Base-by-base conservation (phyloP, 92 coral and sea anemone species). In the Hydrozoanthus gracilis region DNA sequence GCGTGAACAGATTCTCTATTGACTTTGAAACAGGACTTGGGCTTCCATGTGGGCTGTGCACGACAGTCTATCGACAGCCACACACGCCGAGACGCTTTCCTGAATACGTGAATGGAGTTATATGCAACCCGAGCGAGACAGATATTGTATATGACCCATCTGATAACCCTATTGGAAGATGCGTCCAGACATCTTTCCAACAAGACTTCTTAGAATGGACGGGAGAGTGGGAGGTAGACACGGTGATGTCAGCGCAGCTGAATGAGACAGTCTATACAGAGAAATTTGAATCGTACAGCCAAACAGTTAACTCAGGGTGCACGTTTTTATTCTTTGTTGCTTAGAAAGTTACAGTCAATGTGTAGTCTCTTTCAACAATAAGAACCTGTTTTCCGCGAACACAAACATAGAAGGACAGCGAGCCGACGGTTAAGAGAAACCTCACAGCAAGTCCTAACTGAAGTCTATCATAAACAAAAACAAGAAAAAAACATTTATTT, bases 121-220 rank as follows among this genome's bases (percentile, higher is more conserved):
- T 64, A 9, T 80, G 85, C 44, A 73, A 80, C 17, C 85, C 85
- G 7, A 80, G 49, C 69, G 85, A 80, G 12, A 48, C 85, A 27
- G 16, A 5, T 64, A 15, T 49, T 4, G 18, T 80, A 14, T 2
- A 17, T 9, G 46, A 15, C 4, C 18, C 60, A 8, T 2, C 3
- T 48, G 74, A 60, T 4, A 13, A 47, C 5, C 50, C 54, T 4
- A 49, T 80, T 2, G 85, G 85, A 50, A 4, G 49, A 5, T 80
- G 85, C 17, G 20, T 65, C 13, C 85, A 80, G 27, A 14, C 50
- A 6, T 46, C 85, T 10, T 64, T 80, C 47, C 5, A 27, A n/a
- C 85, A 80, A 62, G 62, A 64, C 11, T 80, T 64, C 46, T 47
- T 80, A 44, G 47, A 48, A 74, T 65, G 85, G 60, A 80, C 85